phyloP scores from a whole-genome alignment of 2,113 vertebrate genomes.

The Corythornis madagascariensis region DNA sequence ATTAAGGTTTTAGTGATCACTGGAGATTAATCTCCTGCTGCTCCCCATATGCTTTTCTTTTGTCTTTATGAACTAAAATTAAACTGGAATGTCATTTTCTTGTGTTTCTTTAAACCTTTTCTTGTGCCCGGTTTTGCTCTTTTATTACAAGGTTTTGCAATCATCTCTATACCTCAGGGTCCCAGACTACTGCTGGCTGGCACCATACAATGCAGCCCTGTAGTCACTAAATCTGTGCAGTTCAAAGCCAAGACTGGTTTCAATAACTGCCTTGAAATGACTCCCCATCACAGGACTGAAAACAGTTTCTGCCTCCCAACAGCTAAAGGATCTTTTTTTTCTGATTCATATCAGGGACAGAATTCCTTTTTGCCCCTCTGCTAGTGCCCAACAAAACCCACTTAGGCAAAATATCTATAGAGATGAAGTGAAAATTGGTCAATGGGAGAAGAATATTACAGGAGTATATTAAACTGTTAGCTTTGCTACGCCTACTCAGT shows the following conservation, averaged over 20 bases:
- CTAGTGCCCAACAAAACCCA: not conserved
- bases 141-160: not conserved
- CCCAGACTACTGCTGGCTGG: not conserved
- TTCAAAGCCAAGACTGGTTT: not conserved
- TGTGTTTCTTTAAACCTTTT: not conserved
- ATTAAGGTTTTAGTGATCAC: too few relatives aligned
- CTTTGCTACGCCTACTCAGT: not conserved
- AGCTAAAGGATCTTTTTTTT: not conserved
- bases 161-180: not conserved
- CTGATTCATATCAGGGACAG: not conserved
- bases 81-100: too few relatives aligned
- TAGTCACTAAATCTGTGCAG: not conserved
- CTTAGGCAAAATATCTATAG: not conserved
- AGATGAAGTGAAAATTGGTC: not conserved
- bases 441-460: not conserved
- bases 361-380: not conserved
- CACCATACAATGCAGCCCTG: accelerated
- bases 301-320: not conserved
- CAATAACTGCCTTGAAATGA: not conserved
- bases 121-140: not conserved
- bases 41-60: too few relatives aligned
- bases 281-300: not conserved
- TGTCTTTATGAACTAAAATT: too few relatives aligned
- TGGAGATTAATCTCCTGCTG: too few relatives aligned
- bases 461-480: not conserved